phyloP scores from a whole-genome alignment of 2,113 vertebrate genomes.

The Dromiciops gliroides region DNA sequence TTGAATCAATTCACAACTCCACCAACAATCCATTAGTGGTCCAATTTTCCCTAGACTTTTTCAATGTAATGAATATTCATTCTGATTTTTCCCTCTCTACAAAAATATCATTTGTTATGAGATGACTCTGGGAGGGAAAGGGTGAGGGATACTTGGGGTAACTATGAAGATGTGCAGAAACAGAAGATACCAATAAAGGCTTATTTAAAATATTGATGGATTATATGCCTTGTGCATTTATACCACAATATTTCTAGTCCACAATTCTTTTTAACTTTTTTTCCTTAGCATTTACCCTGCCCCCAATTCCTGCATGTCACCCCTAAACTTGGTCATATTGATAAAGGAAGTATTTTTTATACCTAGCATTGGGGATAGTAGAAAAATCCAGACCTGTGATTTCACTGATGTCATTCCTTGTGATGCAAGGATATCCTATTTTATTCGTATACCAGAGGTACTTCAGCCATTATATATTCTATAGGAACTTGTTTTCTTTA shows the following conservation, averaged over 20 bases:
- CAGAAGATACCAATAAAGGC: neutral
- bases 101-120: neutral
- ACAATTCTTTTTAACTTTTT: neutral
- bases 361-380: neutral
- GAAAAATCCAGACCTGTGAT: neutral
- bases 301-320: neutral
- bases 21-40: too few relatives aligned
- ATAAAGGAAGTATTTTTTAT: neutral
- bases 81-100: neutral
- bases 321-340: neutral
- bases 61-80: neutral
- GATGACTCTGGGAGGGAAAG: neutral
- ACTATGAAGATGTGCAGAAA: neutral
- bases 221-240: neutral
- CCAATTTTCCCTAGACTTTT: too few relatives aligned
- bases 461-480: neutral
- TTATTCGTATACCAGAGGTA: neutral
- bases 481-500: neutral
- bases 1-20: too few relatives aligned
- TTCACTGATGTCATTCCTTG: neutral
- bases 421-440: neutral
- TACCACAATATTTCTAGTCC: neutral
- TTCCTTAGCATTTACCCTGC: neutral
- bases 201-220: neutral
- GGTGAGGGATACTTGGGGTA: neutral